These are phyloP conservation scores for Rotaria macrura DNA, from an alignment of 2,888 invertebrate genomes.

Conservation along the genomic window DNA sequence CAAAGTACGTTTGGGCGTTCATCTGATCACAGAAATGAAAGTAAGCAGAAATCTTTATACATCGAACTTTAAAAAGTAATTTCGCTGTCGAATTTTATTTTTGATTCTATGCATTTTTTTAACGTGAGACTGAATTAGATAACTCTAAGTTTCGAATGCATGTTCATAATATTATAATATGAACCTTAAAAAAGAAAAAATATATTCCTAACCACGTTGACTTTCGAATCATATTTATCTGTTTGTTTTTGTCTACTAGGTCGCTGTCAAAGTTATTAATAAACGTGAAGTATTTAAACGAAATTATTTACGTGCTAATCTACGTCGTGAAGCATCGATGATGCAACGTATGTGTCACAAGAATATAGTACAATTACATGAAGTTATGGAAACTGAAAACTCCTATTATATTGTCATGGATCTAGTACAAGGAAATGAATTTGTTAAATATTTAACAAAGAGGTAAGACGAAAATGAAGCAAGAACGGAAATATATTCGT, in stretches of 20 bases:
- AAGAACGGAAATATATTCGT: background rate
- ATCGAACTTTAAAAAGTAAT: too few species aligned
- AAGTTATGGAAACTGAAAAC: slow-evolving; percentile 45
- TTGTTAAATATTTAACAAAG: slow-evolving; percentile 39
- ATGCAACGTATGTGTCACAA: slow-evolving; percentile 42
- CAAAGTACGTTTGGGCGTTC: slow-evolving; percentile 40
- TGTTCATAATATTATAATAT: too few species aligned
- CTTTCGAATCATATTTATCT: too few species aligned
- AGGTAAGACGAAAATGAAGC: slow-evolving; percentile 33
- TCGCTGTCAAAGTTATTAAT: slow-evolving; percentile 44
- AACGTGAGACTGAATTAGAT: too few species aligned
- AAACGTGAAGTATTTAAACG: slow-evolving; percentile 40
- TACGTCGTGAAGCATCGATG: slow-evolving; percentile 42
- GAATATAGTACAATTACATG: slow-evolving; percentile 41
- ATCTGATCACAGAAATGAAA: slow-evolving; percentile 41
- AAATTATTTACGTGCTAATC: slow-evolving; percentile 40
- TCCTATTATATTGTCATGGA: slow-evolving; percentile 44
- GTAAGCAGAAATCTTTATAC: slow-evolving; percentile 36
- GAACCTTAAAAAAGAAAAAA: too few species aligned
- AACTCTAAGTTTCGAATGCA: too few species aligned
- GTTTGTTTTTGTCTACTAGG: slow-evolving; percentile 36
- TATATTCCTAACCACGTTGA: too few species aligned
- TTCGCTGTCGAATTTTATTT: too few species aligned
- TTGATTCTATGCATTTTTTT: too few species aligned
- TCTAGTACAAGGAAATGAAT: slow-evolving; percentile 40